These are phyloP conservation scores for Rhopalosiphum padi DNA, from an alignment of 1,140 invertebrate species.

Conservation along the genomic window DNA sequence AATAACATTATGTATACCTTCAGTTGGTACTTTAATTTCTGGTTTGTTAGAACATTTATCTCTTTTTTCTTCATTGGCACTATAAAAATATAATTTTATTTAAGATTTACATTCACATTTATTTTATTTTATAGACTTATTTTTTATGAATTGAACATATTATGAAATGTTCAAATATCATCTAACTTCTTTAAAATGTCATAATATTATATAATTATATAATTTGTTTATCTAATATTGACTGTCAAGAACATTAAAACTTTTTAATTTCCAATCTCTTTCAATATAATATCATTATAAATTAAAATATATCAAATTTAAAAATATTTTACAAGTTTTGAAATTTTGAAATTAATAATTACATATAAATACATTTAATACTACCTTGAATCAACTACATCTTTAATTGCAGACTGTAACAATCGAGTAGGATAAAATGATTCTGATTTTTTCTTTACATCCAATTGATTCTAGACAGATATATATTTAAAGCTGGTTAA, in stretches of 20 bases:
- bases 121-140: not conserved
- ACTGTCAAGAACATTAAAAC: not conserved
- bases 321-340: not conserved
- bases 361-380: not conserved
- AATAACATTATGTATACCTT: constrained; percentile 20
- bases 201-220: not conserved
- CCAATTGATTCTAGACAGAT: constrained; percentile 13
- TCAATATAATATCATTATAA: not conserved
- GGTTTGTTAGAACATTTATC: not conserved
- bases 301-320: too few species aligned
- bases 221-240: not conserved
- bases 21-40: constrained; percentile 36
- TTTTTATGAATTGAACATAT: not conserved
- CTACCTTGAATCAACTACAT: constrained; percentile 49
- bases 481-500: not conserved
- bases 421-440: constrained; percentile 50
- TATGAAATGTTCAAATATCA: not conserved
- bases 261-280: not conserved
- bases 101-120: not conserved
- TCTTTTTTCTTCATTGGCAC: not conserved
- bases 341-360: not conserved
- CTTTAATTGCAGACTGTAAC: constrained; percentile 53
- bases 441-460: constrained; percentile 41
- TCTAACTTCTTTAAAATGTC: not conserved
- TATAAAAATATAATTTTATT: not conserved